Evolutionary conservation across 1,140 invertebrate species (phyloP), one percentile per base, ranked within the genome.

Genomic region (Euwallacea fornicatus): DNA sequence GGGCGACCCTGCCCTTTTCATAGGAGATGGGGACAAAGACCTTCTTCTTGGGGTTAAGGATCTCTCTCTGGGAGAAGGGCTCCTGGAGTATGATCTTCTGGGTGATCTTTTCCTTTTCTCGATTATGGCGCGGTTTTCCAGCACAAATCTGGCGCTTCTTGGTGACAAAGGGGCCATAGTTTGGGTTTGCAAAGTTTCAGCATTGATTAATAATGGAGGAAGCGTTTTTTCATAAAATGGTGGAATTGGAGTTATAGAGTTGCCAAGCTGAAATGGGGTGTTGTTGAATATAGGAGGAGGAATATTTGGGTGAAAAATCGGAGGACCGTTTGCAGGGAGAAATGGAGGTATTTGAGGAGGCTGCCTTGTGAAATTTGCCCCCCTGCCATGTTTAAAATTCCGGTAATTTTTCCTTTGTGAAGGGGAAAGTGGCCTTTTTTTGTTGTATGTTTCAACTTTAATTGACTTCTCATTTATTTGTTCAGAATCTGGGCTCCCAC

Each of bases 61-160:
- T 61, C 71, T 72, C 13, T 21, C 64, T 46, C 74, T 60, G 2
- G 65, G 73, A 10, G 77, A 77, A 9, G 74, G 75, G 62, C 76
- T 77, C 42, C 79, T 67, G 8, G 80, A 80, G 59, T 73, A 79
- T 10, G 78, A 78, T 16, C 77, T 68, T 44, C 78, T 66, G 0
- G 77, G 78, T n/a, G 78, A 78, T 21, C 77, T 69, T 62, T 80
- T 81, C 11, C 81, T 65, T 69, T 77, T 78, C 66, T 81, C 80
- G 7, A 82, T 76, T 8, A 81, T 81, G 41, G 79, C 77, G 13
- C 79, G 74, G 69, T 82, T 82, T 73, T 82, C 66, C 56, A 82
- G 61, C 6, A 82, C 81, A 72, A 82, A 82, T n/a, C 78, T 79
- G 7, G 80, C 80, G 69, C 80, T 81, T 67, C 81, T 71, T 0